Conservation (phyloP, 2,797 vertebrate species). For the Rhabdophis nuchalis region DNA sequence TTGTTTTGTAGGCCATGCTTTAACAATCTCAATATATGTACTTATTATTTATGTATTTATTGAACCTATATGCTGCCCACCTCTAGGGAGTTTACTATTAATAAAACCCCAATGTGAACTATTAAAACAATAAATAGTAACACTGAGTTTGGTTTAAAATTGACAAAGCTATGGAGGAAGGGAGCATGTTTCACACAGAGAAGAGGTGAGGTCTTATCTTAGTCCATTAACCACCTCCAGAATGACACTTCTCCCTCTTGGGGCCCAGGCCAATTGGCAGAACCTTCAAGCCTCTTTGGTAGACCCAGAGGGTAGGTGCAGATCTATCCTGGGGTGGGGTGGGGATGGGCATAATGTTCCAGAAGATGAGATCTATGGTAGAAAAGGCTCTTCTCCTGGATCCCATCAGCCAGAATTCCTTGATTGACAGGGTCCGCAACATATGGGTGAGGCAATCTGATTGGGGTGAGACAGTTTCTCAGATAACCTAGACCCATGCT, state of each 20-base stretch:
- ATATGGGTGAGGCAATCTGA: background rate
- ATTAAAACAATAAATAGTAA: background rate
- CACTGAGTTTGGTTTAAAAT: background rate
- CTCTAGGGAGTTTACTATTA: background rate
- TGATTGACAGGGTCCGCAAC: background rate
- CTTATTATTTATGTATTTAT: background rate
- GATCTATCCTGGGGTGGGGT: background rate
- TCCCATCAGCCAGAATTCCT: background rate
- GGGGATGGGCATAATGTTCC: background rate
- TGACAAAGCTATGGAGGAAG: background rate
- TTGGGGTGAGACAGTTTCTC: background rate
- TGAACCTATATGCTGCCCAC: background rate
- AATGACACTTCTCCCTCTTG: accelerated
- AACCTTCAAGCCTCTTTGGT: background rate
- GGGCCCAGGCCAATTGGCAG: background rate
- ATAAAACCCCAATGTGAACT: background rate
- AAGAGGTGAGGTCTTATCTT: background rate
- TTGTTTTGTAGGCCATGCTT: background rate
- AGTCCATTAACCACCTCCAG: background rate
- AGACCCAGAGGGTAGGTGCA: background rate
- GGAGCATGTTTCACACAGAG: background rate
- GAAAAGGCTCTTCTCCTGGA: background rate
- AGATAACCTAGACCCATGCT: background rate
- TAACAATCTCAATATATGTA: background rate
- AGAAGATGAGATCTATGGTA: background rate